Conservation (phyloP, 1,140 invertebrate species). For the Penaeus indicus region DNA sequence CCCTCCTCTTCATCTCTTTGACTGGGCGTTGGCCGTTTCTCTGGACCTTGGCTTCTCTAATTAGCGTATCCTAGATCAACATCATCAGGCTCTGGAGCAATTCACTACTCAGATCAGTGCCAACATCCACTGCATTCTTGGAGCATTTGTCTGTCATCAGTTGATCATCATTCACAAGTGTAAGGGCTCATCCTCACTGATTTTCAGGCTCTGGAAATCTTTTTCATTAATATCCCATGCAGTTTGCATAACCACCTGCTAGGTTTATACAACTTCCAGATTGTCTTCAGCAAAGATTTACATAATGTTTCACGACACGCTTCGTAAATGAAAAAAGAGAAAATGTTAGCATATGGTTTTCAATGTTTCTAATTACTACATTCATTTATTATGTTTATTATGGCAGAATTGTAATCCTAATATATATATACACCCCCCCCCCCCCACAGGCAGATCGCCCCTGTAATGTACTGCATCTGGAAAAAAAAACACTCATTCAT, state of each 20-base stretch:
- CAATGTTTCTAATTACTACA: too few relatives aligned
- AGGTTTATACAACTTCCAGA: constrained; percentile 44
- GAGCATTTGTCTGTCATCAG: constrained; percentile 1
- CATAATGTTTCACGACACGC: constrained; percentile 33
- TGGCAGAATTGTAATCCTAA: too few relatives aligned
- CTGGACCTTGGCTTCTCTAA: constrained; percentile 28
- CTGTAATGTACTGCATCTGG: too few relatives aligned
- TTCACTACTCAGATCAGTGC: constrained; percentile 35
- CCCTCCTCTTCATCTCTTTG: neutral
- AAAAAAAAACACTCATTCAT: too few relatives aligned
- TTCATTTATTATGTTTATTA: too few relatives aligned
- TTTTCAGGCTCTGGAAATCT: constrained; percentile 51
- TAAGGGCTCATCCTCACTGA: constrained; percentile 55
- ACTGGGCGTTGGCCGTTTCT: constrained; percentile 41
- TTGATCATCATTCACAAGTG: constrained; percentile 22
- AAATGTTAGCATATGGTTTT: too few relatives aligned
- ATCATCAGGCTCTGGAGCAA: constrained; percentile 58
- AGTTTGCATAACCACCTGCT: constrained; percentile 32
- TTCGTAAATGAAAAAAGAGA: constrained; percentile 29
- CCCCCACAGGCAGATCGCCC: too few relatives aligned
- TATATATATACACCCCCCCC: too few relatives aligned
- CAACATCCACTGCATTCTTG: constrained; percentile 52
- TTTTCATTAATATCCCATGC: constrained; percentile 56
- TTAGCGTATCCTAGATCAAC: constrained; percentile 48
- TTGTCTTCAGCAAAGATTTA: constrained; percentile 50